These are phyloP conservation scores for Drosophila albomicans DNA, from an alignment of 1,140 invertebrate genomes.

Conservation along the genomic window DNA sequence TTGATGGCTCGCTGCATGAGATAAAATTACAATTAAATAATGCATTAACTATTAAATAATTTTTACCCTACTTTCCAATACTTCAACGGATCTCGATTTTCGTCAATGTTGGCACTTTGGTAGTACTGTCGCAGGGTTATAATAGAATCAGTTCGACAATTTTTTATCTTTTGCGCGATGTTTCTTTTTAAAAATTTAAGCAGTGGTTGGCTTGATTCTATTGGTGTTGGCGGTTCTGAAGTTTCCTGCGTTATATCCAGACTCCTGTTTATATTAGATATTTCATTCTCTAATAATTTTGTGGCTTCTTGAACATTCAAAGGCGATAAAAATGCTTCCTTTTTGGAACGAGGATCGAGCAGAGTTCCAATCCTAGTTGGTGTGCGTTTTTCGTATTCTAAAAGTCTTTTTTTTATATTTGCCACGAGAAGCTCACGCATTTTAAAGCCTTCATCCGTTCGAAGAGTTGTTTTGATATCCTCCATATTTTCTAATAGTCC, in stretches of 20 bases:
- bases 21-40: not conserved
- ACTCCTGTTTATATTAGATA: not conserved
- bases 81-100: not conserved
- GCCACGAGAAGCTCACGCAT: too few species aligned
- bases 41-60: not conserved
- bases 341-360: not conserved
- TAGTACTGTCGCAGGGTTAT: not conserved
- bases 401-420: too few species aligned
- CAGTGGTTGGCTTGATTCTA: not conserved
- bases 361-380: not conserved
- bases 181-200: not conserved
- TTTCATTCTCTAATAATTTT: not conserved
- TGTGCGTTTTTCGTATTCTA: too few species aligned
- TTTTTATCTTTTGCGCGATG: not conserved
- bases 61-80: not conserved
- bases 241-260: not conserved
- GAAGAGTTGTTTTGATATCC: too few species aligned
- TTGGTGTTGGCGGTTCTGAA: not conserved
- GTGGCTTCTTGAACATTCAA: not conserved
- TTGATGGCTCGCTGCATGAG: too few species aligned
- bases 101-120: not conserved
- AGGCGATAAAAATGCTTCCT: not conserved
- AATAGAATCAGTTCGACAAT: not conserved
- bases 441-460: too few species aligned
- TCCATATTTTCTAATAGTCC: too few species aligned